Base-by-base conservation (phyloP, 2,888 invertebrate genomes). In the Chrysolina americana region DNA sequence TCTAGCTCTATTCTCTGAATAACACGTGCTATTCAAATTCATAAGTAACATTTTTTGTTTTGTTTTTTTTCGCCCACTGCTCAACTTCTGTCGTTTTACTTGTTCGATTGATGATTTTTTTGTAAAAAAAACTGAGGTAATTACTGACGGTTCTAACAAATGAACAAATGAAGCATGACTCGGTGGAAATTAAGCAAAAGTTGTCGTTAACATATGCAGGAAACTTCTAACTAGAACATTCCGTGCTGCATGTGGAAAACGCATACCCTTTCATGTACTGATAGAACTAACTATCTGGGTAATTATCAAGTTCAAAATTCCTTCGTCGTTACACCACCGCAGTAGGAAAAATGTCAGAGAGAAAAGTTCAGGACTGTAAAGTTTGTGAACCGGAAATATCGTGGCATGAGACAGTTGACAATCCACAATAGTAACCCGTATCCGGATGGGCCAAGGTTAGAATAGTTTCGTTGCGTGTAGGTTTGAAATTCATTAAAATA, bases 401-500 rank as follows among this genome's bases (percentile, higher is more conserved):
- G 21, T 50, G 53, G 62, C 63, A 68, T 69, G 66, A 74, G 62
- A 66, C 19, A 71, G 74, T 71, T 74, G 74, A 74, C 74, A 74
- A 64, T 65, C 65, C 44, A 70, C 66, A 69, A 66, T 48, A 23
- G 56, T 36, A 59, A 65, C 64, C 50, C 63, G 66, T 53, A 65
- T 75, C 48, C 70, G 70, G 50, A 70, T 48, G 56, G 68, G 71
- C 59, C 75, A 75, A 75, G 75, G 71, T 73, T 73, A 41, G 28
- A 65, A 72, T 71, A 70, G 63, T 65, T 56, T 53, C 9, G 59
- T 84, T 77, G 84, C 83, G 84, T 84, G 84, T 76, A 73, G 73
- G 78, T 81, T 76, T 78, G 70, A 73, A 80, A 82, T 83, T 83
- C 82, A 83, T 82, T 83, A 82, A 82, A 81, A 79, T 76, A 74